Base-by-base conservation (phyloP, 2,113 vertebrate species). In the Donacobius atricapilla region DNA sequence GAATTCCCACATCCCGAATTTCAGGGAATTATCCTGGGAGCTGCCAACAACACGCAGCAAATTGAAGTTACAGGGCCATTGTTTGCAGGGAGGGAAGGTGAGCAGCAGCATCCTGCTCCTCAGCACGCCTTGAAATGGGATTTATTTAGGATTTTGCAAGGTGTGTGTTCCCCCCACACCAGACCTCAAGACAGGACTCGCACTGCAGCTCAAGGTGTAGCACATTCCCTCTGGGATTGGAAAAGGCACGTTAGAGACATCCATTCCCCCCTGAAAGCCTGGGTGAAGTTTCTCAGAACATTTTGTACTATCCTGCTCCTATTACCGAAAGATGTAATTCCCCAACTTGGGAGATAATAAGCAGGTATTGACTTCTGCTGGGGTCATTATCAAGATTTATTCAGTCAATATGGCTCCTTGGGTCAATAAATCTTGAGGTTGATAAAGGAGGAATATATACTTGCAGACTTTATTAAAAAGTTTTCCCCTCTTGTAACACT, bases 371-470 rank as follows among this genome's bases (percentile, higher is more conserved):
- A 98, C 98, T 96, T 96, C 95, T 94, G 90, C 97, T 83, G 91
- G 92, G 97, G 97, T 98, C 97, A 97, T 98, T 98, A 98, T 97
- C 98, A 98, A 98, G 98, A 98, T 98, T 98, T 98, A 98, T 98
- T 98, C 97, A 97, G 97, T 98, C 98, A 97, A 97, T 98, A 97
- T 97, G 97, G 96, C 97, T 96, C 94, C 97, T 94, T 2, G 16
- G 94, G 94, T 98, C 98, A 98, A 97, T 98, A 98, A 97, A 98
- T 98, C 93, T 95, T 96, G 97, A 97, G 83, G 92, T 95, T 98
- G 98, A 98, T 98, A 97, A 98, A 98, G 96, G 98, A 97, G 97
- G 97, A 97, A 97, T 96, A 97, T 96, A 96, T 94, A 98, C 97
- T 97, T 97, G 97, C 96, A 96, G 97, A 96, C 96, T 97, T 97